Base-by-base conservation (phyloP, 92 coral and sea anemone species). In the Zoanthus sociatus region DNA sequence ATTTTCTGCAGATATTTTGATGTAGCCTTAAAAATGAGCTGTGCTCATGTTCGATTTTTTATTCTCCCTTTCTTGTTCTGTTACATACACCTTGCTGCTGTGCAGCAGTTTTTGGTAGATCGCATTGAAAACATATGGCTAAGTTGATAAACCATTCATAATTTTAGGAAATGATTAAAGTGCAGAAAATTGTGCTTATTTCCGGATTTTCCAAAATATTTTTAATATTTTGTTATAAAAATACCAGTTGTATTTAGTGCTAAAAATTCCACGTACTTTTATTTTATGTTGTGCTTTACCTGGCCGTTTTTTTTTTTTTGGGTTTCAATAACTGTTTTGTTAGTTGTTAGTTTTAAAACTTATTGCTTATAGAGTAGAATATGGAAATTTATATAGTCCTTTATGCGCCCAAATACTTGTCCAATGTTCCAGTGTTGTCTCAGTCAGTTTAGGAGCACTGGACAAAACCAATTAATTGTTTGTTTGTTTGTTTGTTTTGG, bases 81-180 rank as follows among this genome's bases (percentile, higher is more conserved):
- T 76, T 76, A 21, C 55, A 30, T 54, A 77, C 46, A 53, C n/a
- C 10, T 73, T 77, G 82, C 82, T 77, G 82, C 82, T 77, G 82
- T 77, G 82, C 82, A 77, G 82, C 67, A 10, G 0, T 51, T 13
- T 30, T 56, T 77, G 67, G 66, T 77, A 77, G 12, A 53, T 13
- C 67, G 12, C 78, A 44, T 21, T 6, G 20, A 42, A 71, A 17
- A 12, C 15, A 8, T 45, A 4, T 7, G 14, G 26, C 15, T 7
- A 16, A 53, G 14, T 53, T 77, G 11, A 77, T 12, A 21, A 33
- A 30, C 11, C 20, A 18, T 53, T 45, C 42, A 50, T 0, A 75
- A 76, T 73, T 75, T 75, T 3, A 18, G 78, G 31, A 77, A 45
- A 47, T 51, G 37, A 3, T 20, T 14, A 69, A 30, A 14, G 45